Evolutionary conservation across 2,888 invertebrate genomes (phyloP).

Genomic region (Lymantria monacha): DNA sequence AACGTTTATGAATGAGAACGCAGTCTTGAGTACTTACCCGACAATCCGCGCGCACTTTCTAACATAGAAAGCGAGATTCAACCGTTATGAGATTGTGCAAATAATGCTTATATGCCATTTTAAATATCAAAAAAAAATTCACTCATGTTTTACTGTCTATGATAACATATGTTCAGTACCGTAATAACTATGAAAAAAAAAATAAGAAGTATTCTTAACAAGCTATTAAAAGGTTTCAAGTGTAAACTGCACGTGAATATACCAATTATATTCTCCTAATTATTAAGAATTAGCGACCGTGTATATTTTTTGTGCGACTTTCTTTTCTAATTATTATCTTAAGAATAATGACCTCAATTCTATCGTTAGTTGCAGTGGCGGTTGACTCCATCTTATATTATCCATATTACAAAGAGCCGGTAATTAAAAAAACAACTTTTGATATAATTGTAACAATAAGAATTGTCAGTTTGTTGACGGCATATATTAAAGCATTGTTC

Average conservation of each 20-base stretch:
- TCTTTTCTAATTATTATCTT: constrained; percentile 1
- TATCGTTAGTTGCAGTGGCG: background rate
- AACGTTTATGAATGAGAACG: constrained; percentile 6
- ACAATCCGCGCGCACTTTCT: constrained; percentile 34
- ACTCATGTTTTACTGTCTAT: too few species aligned
- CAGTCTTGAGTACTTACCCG: constrained; percentile 24
- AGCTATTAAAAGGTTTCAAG: background rate
- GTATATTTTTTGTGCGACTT: background rate
- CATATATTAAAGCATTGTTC: too few species aligned
- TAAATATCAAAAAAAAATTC: too few species aligned
- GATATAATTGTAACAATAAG: too few species aligned
- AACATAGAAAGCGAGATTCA: constrained; percentile 31
- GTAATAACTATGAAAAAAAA: background rate
- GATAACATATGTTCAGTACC: too few species aligned
- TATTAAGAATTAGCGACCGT: background rate
- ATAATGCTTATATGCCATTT: constrained; percentile 12
- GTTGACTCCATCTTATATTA: background rate
- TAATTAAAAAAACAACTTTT: too few species aligned
- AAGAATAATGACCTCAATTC: background rate
- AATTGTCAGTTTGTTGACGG: too few species aligned
- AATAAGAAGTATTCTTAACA: background rate
- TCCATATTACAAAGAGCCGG: background rate
- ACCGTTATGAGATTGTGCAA: constrained; percentile 32
- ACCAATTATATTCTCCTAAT: background rate
- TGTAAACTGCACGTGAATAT: background rate